These are phyloP conservation scores for Cathartes aura DNA, from an alignment of 2,113 vertebrate genomes.

Conservation along the genomic window DNA sequence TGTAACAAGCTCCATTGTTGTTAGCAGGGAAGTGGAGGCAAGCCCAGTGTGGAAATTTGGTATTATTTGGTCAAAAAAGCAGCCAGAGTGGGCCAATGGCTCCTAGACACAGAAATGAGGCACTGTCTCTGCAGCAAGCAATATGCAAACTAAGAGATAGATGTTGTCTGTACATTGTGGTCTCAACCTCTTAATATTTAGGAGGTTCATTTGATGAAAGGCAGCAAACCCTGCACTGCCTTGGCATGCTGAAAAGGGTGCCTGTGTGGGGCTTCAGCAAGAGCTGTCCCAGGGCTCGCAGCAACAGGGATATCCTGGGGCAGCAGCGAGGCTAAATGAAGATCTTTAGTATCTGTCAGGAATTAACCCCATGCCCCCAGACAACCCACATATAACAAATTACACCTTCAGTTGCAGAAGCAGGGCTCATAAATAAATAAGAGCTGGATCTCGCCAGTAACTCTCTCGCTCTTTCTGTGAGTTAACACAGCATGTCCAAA, in stretches of 20 bases:
- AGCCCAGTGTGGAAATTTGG: not conserved
- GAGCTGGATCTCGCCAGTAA: not conserved
- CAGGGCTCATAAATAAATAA: not conserved
- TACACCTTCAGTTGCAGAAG: not conserved
- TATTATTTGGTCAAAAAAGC: not conserved
- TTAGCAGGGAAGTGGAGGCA: not conserved
- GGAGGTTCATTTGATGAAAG: not conserved
- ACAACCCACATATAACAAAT: not conserved
- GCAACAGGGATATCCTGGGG: not conserved
- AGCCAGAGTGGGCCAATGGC: not conserved
- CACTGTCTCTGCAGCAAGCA: fast-evolving
- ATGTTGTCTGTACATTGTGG: not conserved
- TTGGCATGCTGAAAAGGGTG: not conserved
- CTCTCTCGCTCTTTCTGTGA: not conserved
- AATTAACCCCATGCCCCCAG: not conserved
- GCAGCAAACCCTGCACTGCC: not conserved
- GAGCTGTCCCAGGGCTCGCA: not conserved
- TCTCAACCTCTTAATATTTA: not conserved
- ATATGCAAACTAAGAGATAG: not conserved
- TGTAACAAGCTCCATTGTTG: fast-evolving
- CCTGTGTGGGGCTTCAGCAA: not conserved
- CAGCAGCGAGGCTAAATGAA: not conserved
- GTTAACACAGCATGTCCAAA: not conserved
- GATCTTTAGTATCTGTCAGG: not conserved
- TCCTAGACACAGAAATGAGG: not conserved